Evolutionary conservation across 2,888 invertebrate genomes (phyloP).

Genomic region (Clunio marinus): DNA sequence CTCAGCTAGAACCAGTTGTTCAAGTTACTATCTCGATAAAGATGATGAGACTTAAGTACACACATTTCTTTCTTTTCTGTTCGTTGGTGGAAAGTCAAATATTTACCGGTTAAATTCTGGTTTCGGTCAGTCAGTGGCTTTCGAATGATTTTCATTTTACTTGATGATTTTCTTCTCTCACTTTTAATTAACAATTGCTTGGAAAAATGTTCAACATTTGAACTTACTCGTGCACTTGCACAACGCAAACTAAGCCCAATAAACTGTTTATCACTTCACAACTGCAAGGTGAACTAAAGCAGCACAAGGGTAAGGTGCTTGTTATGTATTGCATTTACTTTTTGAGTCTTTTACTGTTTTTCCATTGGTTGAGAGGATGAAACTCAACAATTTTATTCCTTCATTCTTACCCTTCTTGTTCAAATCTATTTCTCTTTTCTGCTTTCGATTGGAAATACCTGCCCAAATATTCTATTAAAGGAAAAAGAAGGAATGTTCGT

Average conservation of each 20-base stretch:
- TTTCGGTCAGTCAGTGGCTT: constrained; percentile 33
- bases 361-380: not conserved
- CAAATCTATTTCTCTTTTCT: not conserved
- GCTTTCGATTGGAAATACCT: not conserved
- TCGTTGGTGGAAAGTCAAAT: not conserved
- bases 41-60: not conserved
- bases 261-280: not conserved
- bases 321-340: constrained; percentile 17
- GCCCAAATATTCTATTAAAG: not conserved
- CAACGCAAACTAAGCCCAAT: constrained; percentile 22
- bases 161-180: constrained; percentile 6
- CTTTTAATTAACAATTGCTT: not conserved
- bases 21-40: not conserved
- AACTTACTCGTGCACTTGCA: constrained; percentile 17
- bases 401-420: not conserved
- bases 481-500: not conserved
- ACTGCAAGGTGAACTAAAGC: not conserved
- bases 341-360: not conserved
- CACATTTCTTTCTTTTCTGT: not conserved
- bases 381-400: not conserved
- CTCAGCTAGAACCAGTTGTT: constrained; percentile 24
- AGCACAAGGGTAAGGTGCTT: constrained; percentile 6
- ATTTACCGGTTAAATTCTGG: constrained; percentile 38
- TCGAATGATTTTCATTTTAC: constrained; percentile 34
- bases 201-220: not conserved